Conservation (phyloP, 2,797 vertebrate species). For the Pipistrellus nathusii region DNA sequence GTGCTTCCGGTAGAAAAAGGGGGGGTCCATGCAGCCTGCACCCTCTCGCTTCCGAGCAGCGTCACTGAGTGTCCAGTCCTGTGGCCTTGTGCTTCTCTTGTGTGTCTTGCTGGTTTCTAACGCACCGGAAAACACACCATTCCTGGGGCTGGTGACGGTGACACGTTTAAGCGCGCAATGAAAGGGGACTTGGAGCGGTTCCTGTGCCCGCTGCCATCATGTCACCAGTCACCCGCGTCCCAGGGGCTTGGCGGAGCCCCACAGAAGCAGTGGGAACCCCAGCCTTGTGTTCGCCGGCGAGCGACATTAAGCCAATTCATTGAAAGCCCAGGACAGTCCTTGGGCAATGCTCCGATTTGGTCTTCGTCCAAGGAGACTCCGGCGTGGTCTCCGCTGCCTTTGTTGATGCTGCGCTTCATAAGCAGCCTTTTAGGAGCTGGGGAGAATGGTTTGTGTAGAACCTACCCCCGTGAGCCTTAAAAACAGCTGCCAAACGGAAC, state of each 20-base stretch:
- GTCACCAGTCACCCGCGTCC: not conserved
- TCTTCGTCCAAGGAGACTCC: not conserved
- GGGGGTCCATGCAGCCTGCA: not conserved
- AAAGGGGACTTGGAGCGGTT: not conserved
- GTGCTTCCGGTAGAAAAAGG: not conserved
- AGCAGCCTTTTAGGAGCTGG: not conserved
- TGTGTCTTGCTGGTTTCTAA: not conserved
- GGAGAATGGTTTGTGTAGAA: not conserved
- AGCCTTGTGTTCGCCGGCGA: not conserved
- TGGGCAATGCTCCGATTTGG: not conserved
- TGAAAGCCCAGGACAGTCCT: not conserved
- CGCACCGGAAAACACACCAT: not conserved
- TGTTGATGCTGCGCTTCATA: not conserved
- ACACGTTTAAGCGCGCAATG: not conserved
- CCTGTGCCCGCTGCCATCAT: not conserved
- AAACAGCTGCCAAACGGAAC: not conserved
- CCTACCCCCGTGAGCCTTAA: not conserved
- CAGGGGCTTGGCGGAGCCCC: not conserved
- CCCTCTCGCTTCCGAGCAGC: not conserved
- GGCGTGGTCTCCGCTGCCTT: not conserved
- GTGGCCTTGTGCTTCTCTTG: conserved; percentile 8
- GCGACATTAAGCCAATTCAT: not conserved
- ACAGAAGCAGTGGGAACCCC: not conserved
- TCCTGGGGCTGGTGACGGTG: not conserved
- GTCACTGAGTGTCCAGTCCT: not conserved